Evolutionary conservation across 2,797 vertebrate genomes (phyloP).

Genomic region (Lithobates sylvaticus): DNA sequence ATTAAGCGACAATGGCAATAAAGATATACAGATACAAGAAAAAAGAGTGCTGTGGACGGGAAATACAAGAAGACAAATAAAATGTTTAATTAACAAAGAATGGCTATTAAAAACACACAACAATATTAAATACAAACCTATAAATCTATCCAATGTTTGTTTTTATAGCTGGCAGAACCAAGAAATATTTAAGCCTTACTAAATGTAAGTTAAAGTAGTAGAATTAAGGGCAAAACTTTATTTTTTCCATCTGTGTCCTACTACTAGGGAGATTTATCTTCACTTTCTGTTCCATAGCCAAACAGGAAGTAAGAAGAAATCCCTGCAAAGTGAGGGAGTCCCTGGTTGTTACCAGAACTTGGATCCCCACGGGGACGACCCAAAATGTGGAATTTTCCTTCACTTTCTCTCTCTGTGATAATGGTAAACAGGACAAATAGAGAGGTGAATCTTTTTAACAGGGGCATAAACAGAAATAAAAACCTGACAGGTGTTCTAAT

Average conservation of each 20-base stretch:
- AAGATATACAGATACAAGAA: constrained; percentile 11
- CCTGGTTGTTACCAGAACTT: too few species aligned
- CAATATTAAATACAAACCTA: constrained; percentile 25
- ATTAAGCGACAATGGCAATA: not conserved
- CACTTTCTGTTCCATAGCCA: too few species aligned
- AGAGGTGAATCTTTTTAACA: too few species aligned
- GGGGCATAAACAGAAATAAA: too few species aligned
- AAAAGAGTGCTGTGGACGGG: not conserved
- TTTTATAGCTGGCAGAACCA: constrained; percentile 17
- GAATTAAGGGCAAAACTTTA: not conserved
- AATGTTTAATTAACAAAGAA: constrained; percentile 31
- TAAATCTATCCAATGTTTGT: constrained; percentile 27
- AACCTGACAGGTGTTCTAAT: too few species aligned
- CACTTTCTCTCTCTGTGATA: too few species aligned
- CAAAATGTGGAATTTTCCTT: too few species aligned
- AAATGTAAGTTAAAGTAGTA: constrained; percentile 12
- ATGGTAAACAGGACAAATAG: too few species aligned
- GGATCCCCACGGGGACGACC: too few species aligned
- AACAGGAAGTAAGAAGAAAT: too few species aligned
- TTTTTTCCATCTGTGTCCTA: not conserved
- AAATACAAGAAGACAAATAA: constrained; percentile 19
- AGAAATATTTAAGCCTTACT: constrained; percentile 18
- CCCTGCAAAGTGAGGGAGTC: too few species aligned
- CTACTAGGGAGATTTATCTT: too few species aligned
- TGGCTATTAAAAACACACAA: constrained; percentile 29